Percentiles rank a stretch among this genome's conserved stretches.
These are phyloP conservation scores for Disparrhopalites patrizii DNA, from an alignment of 2,888 invertebrate species.

Conservation along the genomic window DNA sequence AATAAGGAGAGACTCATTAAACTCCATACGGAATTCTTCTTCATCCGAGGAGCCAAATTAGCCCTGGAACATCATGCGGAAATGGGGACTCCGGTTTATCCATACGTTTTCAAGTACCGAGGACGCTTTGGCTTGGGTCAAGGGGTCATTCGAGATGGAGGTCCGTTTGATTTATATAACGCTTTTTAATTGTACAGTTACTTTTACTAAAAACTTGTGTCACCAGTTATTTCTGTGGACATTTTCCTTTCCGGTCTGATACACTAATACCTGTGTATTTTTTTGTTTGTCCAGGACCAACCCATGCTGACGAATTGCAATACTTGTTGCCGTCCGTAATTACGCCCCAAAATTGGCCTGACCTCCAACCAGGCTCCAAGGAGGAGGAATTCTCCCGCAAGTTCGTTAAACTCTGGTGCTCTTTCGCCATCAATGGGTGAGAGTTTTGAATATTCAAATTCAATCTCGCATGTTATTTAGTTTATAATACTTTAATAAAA, in stretches of 20 bases:
- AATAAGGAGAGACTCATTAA: background rate
- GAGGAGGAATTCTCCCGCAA: slow-evolving; percentile 23
- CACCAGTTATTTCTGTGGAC: too few relatives aligned
- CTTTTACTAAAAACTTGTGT: too few relatives aligned
- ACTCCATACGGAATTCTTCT: background rate
- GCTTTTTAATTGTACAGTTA: too few relatives aligned
- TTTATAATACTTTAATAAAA: background rate
- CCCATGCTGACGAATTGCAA: slow-evolving; percentile 24
- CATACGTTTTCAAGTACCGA: slow-evolving; percentile 1
- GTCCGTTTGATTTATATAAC: too few relatives aligned
- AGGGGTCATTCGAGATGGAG: too few relatives aligned
- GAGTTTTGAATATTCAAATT: too few relatives aligned
- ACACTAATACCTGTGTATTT: too few relatives aligned
- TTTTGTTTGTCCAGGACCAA: background rate
- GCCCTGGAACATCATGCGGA: background rate
- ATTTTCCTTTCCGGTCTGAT: too few relatives aligned
- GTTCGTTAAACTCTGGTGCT: slow-evolving; percentile 15
- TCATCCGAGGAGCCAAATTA: background rate
- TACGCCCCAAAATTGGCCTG: slow-evolving; percentile 16
- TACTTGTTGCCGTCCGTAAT: slow-evolving; percentile 15
- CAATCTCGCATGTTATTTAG: background rate
- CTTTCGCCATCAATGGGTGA: slow-evolving; percentile 12
- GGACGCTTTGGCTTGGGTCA: background rate
- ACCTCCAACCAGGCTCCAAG: background rate
- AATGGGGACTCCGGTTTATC: background rate